Base-by-base conservation (phyloP, 2,888 invertebrate genomes). In the Agriopis aurantiaria region DNA sequence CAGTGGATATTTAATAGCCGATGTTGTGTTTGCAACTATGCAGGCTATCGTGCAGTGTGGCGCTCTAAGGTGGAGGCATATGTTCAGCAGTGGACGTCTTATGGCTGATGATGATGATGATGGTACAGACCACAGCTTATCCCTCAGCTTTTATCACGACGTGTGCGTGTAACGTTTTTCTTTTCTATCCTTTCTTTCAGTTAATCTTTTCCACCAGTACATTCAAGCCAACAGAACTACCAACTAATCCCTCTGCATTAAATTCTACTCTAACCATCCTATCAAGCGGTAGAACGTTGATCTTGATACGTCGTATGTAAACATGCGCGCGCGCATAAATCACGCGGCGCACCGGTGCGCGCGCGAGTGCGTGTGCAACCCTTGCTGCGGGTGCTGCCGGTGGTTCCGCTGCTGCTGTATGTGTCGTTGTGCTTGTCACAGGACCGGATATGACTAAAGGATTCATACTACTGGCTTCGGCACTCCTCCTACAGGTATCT, bases 361-460 rank as follows among this genome's bases (percentile, higher is more conserved):
- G 84, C 89, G 91, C 82, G 88, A 89, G 79, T 90, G 80, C 10
- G 63, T n/a, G 52, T 88, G 85, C 59, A 72, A 71, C 40, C 85
- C 82, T 56, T 86, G 88, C 75, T 82, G 79, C 65, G 74, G 78
- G 8, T 58, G 62, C 51, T 86, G 83, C 57, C 72, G 81, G 67
- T 86, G 85, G 86, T 71, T 87, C 66, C 68, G 72, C 52, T 89
- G 88, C 72, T 90, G 89, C 77, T 82, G 75, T 68, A 60, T 69
- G 6, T 87, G 87, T 70, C 85, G 81, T 75, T 88, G 88, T 74
- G 69, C 72, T 14, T 86, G 79, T 61, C 75, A 73, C 63, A 74
- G 61, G 58, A 69, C 73, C 51, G 68, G 52, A 11, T 40, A 71
- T 65, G 61, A 68, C 65, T 70, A 72, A 65, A 8, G 40, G 56